A percentile compares a stretch with the other conserved stretches of the same genome.
Evolutionary conservation across 53 echinoderm and acorn worm genomes (phyloP).

Genomic region (Actinopyga echinites): DNA sequence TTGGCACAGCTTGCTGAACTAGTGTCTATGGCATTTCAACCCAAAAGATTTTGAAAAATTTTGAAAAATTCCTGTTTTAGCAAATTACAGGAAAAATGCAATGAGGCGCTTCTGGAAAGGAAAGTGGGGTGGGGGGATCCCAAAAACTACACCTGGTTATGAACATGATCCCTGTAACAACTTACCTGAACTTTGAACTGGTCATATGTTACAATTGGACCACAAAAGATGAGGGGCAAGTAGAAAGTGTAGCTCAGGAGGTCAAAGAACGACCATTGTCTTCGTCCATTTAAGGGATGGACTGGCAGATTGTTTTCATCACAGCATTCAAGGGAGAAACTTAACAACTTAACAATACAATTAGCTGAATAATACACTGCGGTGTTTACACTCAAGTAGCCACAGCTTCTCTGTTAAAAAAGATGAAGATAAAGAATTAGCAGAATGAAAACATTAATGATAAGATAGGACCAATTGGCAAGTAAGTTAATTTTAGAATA

Average conservation of each 20-base stretch:
- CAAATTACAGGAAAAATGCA: not conserved
- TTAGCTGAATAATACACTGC: constrained; percentile 53
- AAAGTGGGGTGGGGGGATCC: not conserved
- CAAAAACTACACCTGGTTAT: not conserved
- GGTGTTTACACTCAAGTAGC: not conserved
- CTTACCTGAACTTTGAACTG: constrained; percentile 72
- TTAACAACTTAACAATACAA: constrained; percentile 53
- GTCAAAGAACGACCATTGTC: constrained; percentile 46
- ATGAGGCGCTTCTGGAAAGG: not conserved
- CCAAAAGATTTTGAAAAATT: too few relatives aligned
- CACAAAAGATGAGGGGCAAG: constrained; percentile 75
- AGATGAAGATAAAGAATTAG: not conserved
- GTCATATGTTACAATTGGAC: constrained; percentile 77
- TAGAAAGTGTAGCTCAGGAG: constrained; percentile 72
- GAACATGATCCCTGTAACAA: too few relatives aligned
- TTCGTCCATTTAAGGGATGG: not conserved
- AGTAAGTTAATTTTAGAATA: too few relatives aligned
- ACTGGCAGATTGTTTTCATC: constrained; percentile 4
- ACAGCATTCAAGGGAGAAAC: constrained; percentile 69
- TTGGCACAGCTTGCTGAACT: too few relatives aligned
- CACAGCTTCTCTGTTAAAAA: not conserved
- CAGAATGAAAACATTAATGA: too few relatives aligned
- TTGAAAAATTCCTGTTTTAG: too few relatives aligned
- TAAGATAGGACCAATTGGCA: too few relatives aligned
- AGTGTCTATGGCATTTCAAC: too few relatives aligned